Base-by-base conservation (phyloP, 2,797 vertebrate genomes). In the Chrysocyon brachyurus region DNA sequence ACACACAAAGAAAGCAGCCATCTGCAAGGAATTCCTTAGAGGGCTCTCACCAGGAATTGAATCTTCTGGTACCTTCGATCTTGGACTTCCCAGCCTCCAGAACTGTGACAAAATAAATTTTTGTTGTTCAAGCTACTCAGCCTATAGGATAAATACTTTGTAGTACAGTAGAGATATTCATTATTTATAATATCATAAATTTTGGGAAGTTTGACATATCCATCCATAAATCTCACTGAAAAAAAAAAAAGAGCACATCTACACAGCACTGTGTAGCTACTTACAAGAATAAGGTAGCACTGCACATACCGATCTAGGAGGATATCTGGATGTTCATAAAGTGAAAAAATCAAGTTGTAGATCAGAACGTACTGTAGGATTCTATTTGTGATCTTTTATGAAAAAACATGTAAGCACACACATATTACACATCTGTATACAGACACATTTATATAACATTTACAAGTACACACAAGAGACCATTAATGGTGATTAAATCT, bases 211-310 rank as follows among this genome's bases (percentile, higher is more conserved):
- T 63, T 31, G 26, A 81, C 8, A 12, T 22, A 4, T 31, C 16
- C 54, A 52, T 10, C 59, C n/a, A n/a, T 11, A 36, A 46, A 70
- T 59, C 15, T 86, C 12, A 59, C 11, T 17, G 17, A 24, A 52
- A 31, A 40, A 40, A 40, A 72, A 16, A 56, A n/a, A 12, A 4
- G 3, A 54, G 16, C 19, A 10, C 24, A 17, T 6, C 26, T 26
- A 8, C 21, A 54, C 1, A 56, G 49, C 12, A 26, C 12, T 33
- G 0, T 3, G n/a, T 0, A 64, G 33, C 49, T 70, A 6, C 61
- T 90, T 31, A n/a, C 1, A 75, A 59, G 46, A 19, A 64, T 28
- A n/a, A 77, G 52, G 57, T 2, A 61, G 66, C 77, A 24, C 33
- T 49, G 1, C n/a, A 24, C 21, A 73, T 52, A 26, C 56, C 24